Conservation (phyloP, 2,113 vertebrate species). For the Spea multiplicata region DNA sequence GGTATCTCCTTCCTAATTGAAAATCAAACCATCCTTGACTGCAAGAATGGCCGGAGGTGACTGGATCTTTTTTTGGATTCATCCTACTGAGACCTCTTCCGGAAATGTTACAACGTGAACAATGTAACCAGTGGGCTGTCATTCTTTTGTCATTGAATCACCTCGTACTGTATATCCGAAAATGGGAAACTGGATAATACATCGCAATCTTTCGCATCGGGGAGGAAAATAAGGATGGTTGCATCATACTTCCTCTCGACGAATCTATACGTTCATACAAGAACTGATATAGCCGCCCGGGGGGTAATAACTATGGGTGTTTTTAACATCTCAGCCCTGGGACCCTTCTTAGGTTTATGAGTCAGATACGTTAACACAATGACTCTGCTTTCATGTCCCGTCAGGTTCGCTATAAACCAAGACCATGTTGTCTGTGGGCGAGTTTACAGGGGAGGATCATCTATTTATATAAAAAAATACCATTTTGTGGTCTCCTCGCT, state of each 20-base stretch:
- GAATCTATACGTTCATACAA: constrained; percentile 8
- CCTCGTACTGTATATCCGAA: not conserved
- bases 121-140: constrained; percentile 19
- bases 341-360: not conserved
- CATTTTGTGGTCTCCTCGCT: no score
- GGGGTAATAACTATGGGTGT: not conserved
- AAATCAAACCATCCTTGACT: constrained; percentile 1
- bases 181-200: constrained; percentile 15
- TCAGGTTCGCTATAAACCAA: no score
- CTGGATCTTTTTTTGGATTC: constrained; percentile 18
- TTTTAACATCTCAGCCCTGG: not conserved
- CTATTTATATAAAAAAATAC: no score
- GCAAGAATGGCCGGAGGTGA: constrained; percentile 21
- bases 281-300: not conserved
- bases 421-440: no score
- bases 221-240: constrained; percentile 33
- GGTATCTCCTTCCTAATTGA: not conserved
- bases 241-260: constrained; percentile 19
- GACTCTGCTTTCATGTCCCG: no score
- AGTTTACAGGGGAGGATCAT: no score
- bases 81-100: constrained; percentile 16
- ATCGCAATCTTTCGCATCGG: constrained; percentile 3
- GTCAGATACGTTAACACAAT: no score
- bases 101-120: constrained; percentile 8
- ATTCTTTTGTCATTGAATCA: constrained; percentile 20